Base-by-base conservation (phyloP, 2,113 vertebrate species). In the Vulpes ferrilata region DNA sequence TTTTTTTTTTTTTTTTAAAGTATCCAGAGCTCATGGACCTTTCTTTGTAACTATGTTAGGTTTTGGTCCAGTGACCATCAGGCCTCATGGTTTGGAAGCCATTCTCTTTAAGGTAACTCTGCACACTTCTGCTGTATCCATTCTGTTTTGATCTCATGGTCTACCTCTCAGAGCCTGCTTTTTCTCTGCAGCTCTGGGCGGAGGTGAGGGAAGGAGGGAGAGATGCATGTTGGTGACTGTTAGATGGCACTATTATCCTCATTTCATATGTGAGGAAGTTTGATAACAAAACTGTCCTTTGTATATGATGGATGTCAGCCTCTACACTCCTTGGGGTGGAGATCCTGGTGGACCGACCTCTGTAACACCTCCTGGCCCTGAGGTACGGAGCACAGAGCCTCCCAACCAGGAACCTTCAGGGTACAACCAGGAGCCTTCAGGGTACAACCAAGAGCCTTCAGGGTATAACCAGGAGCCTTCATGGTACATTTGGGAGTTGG, bases 201-300 rank as follows among this genome's bases (percentile, higher is more conserved):
- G 25, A 93, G 17, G 38, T 67, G 60, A 95, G 51, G 51, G 30
- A 65, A 43, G 48, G 2, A 73, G 83, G 62, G 35, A 83, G 60
- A 53, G 11, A 88, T 51, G 23, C 13, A 57, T 10, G 53, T 27
- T 76, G 35, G 22, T 12, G 35, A 57, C 84, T 60, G 35, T 51
- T 74, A 48, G 64, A 65, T 15, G 23, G 25, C 74, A 32, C 57
- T 73, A 10, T 27, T 59, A 55, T 25, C 88, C n/a, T 64, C 57
- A 51, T 51, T 73, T 48, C 60, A 60, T 15, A 73, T 22, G 38
- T 48, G 53, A 94, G 55, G 35, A 96, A 91, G 79, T 30, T 74
- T 95, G 67, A 43, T 81, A 67, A 88, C 78, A 73, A 91, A 82
- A 55, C 38, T 55, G 19, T 87, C 55, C 23, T 91, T 69, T 83